These are phyloP conservation scores for Sitta europaea DNA, from an alignment of 2,113 vertebrate species.

Conservation along the genomic window DNA sequence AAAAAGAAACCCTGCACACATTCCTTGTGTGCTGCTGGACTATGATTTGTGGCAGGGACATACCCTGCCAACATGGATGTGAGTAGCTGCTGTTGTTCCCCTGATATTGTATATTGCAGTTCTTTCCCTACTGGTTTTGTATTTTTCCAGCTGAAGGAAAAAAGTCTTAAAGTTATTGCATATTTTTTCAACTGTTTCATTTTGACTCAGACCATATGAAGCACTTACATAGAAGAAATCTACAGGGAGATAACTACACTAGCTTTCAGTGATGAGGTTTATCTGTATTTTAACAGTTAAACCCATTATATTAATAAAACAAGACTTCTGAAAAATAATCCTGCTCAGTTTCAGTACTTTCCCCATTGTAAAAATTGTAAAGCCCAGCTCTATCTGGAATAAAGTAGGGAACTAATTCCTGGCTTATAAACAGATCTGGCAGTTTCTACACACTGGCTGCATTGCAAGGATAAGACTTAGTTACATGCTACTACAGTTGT, in stretches of 20 bases:
- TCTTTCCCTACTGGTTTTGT: neutral
- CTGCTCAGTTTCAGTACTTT: constrained; percentile 47
- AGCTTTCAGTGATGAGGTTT: neutral
- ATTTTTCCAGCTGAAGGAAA: neutral
- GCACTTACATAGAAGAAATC: neutral
- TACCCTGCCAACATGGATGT: rapidly evolving
- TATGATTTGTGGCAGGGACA: rapidly evolving
- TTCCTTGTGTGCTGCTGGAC: neutral
- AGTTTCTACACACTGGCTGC: neutral
- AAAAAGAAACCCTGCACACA: neutral
- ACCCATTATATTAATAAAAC: constrained; percentile 14
- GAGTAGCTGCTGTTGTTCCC: neutral
- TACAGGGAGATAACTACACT: neutral
- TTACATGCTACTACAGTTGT: neutral
- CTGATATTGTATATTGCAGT: rapidly evolving
- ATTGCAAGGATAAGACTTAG: neutral
- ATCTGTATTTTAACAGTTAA: constrained; percentile 44
- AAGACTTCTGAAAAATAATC: neutral
- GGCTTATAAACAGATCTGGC: neutral
- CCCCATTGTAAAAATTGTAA: neutral
- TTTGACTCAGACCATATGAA: neutral
- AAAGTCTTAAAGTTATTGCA: neutral
- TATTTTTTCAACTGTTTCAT: neutral
- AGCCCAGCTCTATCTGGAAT: neutral
- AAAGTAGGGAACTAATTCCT: neutral